Percentiles rank a stretch among this genome's conserved stretches.
Conservation (phyloP, 2,113 vertebrate genomes). For the Cochlearius cochlearius region DNA sequence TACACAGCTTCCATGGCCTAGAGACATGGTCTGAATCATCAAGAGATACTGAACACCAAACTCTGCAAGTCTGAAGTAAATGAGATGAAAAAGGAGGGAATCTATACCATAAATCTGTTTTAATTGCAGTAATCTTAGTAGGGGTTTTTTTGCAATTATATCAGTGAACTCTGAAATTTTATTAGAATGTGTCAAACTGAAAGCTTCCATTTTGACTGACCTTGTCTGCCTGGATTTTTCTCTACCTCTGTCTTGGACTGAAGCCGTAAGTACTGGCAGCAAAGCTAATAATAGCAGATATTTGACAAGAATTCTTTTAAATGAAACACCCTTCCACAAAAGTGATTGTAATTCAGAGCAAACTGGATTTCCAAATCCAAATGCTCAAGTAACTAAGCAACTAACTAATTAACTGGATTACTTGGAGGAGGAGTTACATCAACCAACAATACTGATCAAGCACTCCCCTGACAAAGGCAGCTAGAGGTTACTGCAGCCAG, state of each 20-base stretch:
- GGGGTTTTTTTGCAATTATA: not conserved
- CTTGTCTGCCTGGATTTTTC: not conserved
- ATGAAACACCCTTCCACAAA: not conserved
- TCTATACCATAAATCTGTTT: not conserved
- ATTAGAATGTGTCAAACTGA: not conserved
- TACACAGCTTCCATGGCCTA: not conserved
- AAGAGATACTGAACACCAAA: not conserved
- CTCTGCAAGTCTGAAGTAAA: not conserved
- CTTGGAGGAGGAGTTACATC: not conserved
- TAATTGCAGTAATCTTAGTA: not conserved
- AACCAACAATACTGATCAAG: not conserved
- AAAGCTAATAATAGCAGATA: not conserved
- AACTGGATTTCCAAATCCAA: not conserved
- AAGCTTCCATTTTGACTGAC: not conserved
- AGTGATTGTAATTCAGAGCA: not conserved
- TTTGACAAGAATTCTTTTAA: not conserved
- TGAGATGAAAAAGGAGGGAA: not conserved
- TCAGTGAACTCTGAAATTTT: not conserved
- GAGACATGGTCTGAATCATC: not conserved
- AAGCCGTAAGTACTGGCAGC: not conserved
- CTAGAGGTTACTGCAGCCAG: not conserved
- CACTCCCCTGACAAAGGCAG: not conserved
- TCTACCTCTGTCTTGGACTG: not conserved
- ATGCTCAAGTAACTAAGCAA: conserved; percentile 13
- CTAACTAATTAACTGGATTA: conserved; percentile 13